Base-by-base conservation (phyloP, 2,888 invertebrate species). In the Parelbella ahira region DNA sequence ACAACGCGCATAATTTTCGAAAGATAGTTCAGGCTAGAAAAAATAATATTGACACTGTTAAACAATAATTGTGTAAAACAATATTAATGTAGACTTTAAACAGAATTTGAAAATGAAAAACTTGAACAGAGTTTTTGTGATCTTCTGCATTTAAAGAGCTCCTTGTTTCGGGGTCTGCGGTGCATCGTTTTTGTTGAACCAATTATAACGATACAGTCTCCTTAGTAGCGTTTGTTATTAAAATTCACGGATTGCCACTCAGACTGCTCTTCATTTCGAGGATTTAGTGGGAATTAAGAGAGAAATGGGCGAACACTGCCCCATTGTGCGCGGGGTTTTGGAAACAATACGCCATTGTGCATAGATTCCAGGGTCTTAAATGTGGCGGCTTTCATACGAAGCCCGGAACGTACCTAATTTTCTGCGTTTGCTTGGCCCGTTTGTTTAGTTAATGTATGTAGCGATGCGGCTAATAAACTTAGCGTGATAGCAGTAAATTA, bases 311-410 rank as follows among this genome's bases (percentile, higher is more conserved):
- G 64, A 71, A 81, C 75, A 80, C 73, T 68, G 62, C 47, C 38
- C 60, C 57, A 68, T 78, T 81, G 76, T 84, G 59, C 49, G 46
- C 45, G 56, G 61, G 42, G 63, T 69, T 72, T 65, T 43, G 63
- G 60, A 60, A 74, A 78, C 84, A 84, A 83, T 80, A 62, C 63
- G 33, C 65, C 56, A 74, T 81, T 84, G 81, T 82, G 63, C 58
- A 45, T 44, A 33, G 46, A 44, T 45, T 56, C 39, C 47, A 45
- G 54, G 49, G 50, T 53, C 54, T 58, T 63, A 54, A 60, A 55
- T 50, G 52, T 62, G 52, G 61, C 59, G 56, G 60, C 60, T 66
- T 43, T 43, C 43, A 37, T 43, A 25, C 30, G 24, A 13, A 36
- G 43, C 36, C 43, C 30, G 43, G 30, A 28, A 23, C 13, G 30